phyloP scores from a whole-genome alignment of 2,113 vertebrate genomes.

The Pipra filicauda region DNA sequence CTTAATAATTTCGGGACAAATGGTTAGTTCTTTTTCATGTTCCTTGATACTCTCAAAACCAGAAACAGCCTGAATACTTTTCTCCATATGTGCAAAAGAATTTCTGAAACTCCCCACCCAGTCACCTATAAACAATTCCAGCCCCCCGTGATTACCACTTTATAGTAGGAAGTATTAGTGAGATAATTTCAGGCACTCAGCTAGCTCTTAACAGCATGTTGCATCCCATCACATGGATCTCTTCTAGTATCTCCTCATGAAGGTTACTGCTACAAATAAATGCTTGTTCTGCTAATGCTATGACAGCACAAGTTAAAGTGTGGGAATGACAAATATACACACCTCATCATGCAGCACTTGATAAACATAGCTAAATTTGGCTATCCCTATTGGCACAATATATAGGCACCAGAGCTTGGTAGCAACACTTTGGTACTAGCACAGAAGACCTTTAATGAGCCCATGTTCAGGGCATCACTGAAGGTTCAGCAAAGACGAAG shows the following conservation, averaged over 20 bases:
- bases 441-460: not conserved
- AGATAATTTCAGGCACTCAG: slow-evolving; percentile 16
- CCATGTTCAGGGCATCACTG: not conserved
- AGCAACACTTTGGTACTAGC: not conserved
- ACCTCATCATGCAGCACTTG: not conserved
- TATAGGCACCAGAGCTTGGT: not conserved
- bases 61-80: not conserved
- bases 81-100: not conserved
- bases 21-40: not conserved
- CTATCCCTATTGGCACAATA: not conserved
- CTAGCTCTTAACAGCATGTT: not conserved
- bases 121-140: not conserved
- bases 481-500: not conserved
- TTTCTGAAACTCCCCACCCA: not conserved
- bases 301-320: not conserved
- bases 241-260: not conserved
- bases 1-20: not conserved
- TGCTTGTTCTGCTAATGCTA: not conserved
- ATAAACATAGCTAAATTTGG: not conserved
- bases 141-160: not conserved
- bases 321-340: not conserved
- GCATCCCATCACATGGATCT: rapidly evolving
- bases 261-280: not conserved
- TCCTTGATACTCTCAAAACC: not conserved
- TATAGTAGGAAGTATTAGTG: not conserved